Evolutionary conservation across 2,113 vertebrate species (phyloP), one percentile per base, ranked within the genome.

Genomic region (Baryphthengus martii): DNA sequence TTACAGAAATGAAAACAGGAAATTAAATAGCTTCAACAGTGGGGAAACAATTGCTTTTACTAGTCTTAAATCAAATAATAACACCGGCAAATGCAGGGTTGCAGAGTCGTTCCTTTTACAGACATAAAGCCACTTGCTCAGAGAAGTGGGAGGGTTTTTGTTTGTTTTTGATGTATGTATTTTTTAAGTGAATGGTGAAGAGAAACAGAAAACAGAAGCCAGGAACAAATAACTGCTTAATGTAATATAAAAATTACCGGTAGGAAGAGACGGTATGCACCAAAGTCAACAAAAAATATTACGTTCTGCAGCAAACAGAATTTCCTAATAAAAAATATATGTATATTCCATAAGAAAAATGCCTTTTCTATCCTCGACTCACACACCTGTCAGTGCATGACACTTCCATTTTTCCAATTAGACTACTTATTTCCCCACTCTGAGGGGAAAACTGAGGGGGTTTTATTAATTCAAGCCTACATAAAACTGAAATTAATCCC

Each of bases 1-100:
- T 81, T 79, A 78, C 47, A 93, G 76, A 96, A 97, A 87, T 80
- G 37, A 65, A 86, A 84, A 55, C 67, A 96, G 90, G 75, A 96
- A 97, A 97, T 96, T 59, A 94, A 96, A 65, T 95, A 96, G 95
- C 72, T 91, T 85, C 21, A 78, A 73, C 35, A 72, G 31, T 16
- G 24, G 82, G 72, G 89, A 94, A 97, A 82, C 47, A 70, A 85
- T 31, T 80, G 88, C 47, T 96, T 96, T 92, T 93, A 79, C 40
- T 86, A 96, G 61, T 85, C 42, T 55, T 90, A 96, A 96, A 96
- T 96, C 63, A 95, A 96, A 72, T 88, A 94, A 83, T 58, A 71
- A 74, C 33, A 96, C 45, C 88, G 55, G 88, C 50, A 88, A 91
- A 89, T 49, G 62, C 39, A 76, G 42, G 40, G 67, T 33, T 84